Conservation (phyloP, 2,888 invertebrate genomes). For the Cynaeus angustus region DNA sequence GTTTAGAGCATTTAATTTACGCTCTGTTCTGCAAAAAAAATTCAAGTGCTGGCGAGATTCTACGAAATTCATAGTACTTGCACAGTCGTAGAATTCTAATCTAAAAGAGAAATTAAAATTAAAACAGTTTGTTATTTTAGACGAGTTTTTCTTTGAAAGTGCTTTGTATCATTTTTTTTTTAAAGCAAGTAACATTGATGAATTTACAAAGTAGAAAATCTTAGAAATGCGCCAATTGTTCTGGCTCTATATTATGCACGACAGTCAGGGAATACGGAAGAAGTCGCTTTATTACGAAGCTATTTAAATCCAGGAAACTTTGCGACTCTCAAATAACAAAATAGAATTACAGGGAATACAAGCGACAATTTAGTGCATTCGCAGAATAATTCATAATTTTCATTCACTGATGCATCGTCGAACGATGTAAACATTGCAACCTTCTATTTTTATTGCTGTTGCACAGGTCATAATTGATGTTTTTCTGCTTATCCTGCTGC, state of each 20-base stretch:
- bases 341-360: conserved; percentile 9
- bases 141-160: too few relatives aligned
- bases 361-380: background rate
- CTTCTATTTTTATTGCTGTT: conserved; percentile 33
- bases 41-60: too few relatives aligned
- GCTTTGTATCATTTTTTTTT: too few relatives aligned
- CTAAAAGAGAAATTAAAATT: too few relatives aligned
- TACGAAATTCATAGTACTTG: too few relatives aligned
- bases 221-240: conserved; percentile 2
- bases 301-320: conserved; percentile 32
- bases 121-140: too few relatives aligned
- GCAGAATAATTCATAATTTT: background rate
- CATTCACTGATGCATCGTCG: background rate
- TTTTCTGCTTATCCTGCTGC: conserved; percentile 19
- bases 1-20: conserved; percentile 7
- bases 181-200: too few relatives aligned
- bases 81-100: too few relatives aligned
- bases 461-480: conserved; percentile 39
- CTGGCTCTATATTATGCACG: conserved; percentile 4
- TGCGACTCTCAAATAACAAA: conserved; percentile 14
- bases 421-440: conserved; percentile 13
- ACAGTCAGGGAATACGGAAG: conserved; percentile 18
- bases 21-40: background rate
- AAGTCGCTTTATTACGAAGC: conserved; percentile 14
- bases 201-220: conserved; percentile 8